Base-by-base conservation (phyloP, 92 coral and sea anemone species). In the Porites evermanni region DNA sequence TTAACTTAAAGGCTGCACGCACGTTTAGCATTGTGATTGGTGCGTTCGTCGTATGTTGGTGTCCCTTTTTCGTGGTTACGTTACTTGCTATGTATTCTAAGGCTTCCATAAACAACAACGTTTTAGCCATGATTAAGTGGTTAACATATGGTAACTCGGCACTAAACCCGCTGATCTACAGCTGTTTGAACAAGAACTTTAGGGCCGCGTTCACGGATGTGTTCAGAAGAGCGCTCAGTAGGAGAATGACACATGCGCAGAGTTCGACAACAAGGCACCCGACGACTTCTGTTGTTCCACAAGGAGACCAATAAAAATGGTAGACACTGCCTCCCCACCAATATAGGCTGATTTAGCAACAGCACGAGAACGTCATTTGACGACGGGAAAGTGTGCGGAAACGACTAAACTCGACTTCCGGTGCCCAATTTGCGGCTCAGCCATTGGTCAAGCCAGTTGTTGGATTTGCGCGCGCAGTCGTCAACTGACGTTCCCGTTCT, bases 11-110 rank as follows among this genome's bases (percentile, higher is more conserved):
- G 66, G 98, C 98, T 8, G 94, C 95, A 1, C 95, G 95, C 32
- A 95, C 98, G 51, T 87, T 95, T 18, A 94, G 94, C 64, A 93
- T 95, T 10, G 91, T 95, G 8, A 90, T 95, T 8, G 98, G 98
- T 11, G 89, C 92, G 1, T 95, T 88, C 64, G 83, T 94, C 0
- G 44, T 89, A 38, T 91, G 96, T 65, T 95, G 95, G 89, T 91
- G 96, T 10, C 98, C 98, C 10, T 88, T 84, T 73, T 91, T 95
- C 75, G 89, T 91, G 50, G 70, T 87, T 18, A 53, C 80, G 11
- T 60, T 93, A 53, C 23, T 87, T 16, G 52, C 32, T 13, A 77
- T 72, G 24, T 93, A 90, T 83, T 76, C 72, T 71, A 79, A 66
- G 1, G 71, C 90, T 11, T 26, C 86, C 16, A 14, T 71, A n/a